Base-by-base conservation (phyloP, 2,888 invertebrate species). In the Diplazon laetatorius region DNA sequence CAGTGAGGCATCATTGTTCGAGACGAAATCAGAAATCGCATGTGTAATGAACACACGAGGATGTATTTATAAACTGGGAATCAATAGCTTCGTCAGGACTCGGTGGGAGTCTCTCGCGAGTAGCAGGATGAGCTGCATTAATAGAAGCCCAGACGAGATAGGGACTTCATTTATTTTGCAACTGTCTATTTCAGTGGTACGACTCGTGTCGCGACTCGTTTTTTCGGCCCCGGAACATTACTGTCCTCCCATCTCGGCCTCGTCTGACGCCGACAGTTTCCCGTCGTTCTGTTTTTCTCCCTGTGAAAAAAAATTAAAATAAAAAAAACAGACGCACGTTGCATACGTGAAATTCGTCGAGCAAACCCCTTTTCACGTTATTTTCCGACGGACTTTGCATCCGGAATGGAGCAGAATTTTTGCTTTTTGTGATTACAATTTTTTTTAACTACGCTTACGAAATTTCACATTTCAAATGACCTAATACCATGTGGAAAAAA, bases 51-150 rank as follows among this genome's bases (percentile, higher is more conserved):
- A 39, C 52, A 8, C 35, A 25, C 12, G 35, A 12, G 18, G 16
- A 35, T 62, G 35, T 44, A 65, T 65, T 63, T 65, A 22, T 59
- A 59, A 14, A 42, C 20, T 35, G 35, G 20, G 25, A 44, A 74
- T 68, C 66, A 44, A 68, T 60, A 42, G 48, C 55, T 72, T 37
- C 14, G 46, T 20, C 30, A 72, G 50, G 44, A 57, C 57, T 25
- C 39, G 22, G 25, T 25, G 63, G 55, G 25, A 57, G 10, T 35
- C n/a, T 46, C 44, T 39, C 52, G 22, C 20, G 16, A 22, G 30
- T 6, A 35, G 12, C 25, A 16, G 48, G 25, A 16, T 46, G 25
- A 25, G 30, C 25, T 22, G 25, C 63, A 63, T 73, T 52, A 74
- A 60, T n/a, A 60, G 18, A 25, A n/a, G 20, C n/a, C 20, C 16